phyloP scores from a whole-genome alignment of 2,797 vertebrate species.

The Brotula barbata region DNA sequence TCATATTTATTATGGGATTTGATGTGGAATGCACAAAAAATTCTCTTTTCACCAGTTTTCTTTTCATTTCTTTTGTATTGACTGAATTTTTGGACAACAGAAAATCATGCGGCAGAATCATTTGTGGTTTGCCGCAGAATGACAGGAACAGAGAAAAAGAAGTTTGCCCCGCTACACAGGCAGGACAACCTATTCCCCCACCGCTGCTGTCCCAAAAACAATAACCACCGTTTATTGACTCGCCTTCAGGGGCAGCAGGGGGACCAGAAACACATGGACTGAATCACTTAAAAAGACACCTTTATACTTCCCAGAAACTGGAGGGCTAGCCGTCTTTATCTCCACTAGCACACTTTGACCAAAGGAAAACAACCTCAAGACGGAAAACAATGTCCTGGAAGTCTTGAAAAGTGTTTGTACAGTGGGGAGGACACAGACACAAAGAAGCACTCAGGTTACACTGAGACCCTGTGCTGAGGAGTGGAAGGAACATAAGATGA shows the following conservation, averaged over 20 bases:
- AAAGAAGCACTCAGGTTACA: conserved; percentile 8
- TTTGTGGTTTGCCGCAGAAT: conserved; percentile 19
- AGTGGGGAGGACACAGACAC: conserved; percentile 39
- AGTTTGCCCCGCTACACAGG: conserved; percentile 40
- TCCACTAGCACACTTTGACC: conserved; percentile 61
- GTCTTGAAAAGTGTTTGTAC: conserved; percentile 67
- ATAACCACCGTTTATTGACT: conserved; percentile 77
- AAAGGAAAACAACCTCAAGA: conserved; percentile 68
- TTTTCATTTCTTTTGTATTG: too few relatives aligned
- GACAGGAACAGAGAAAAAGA: conserved; percentile 22
- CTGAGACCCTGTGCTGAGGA: conserved; percentile 6
- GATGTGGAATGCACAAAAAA: too few relatives aligned
- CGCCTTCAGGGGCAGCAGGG: conserved; percentile 59
- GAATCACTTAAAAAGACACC: conserved; percentile 71
- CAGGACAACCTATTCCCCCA: conserved; percentile 42
- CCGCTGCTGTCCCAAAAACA: conserved; percentile 68
- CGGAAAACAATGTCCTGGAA: conserved; percentile 77
- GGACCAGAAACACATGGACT: conserved; percentile 71
- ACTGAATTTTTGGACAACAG: conserved; percentile 73
- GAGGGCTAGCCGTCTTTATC: conserved; percentile 68
- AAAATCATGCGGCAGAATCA: neutral
- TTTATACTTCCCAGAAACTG: conserved; percentile 74
- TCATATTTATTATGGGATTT: too few relatives aligned
- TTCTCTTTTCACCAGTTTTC: too few relatives aligned
- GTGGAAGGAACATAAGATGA: conserved; percentile 15